These are phyloP conservation scores for Microcebus ravelobensis DNA, from an alignment of 2,113 vertebrate genomes.

Conservation along the genomic window DNA sequence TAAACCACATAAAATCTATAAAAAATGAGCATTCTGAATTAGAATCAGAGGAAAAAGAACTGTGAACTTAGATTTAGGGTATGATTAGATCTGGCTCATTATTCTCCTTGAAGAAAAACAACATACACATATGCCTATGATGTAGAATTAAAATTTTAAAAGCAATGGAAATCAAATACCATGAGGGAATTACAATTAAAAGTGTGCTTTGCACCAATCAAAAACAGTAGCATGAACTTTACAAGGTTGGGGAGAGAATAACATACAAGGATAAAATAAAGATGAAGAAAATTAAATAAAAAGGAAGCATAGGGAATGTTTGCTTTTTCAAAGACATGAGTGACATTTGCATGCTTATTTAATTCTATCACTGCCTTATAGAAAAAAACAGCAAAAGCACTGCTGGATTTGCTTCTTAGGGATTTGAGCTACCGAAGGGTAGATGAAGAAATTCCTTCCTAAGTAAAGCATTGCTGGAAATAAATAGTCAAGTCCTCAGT, in stretches of 20 bases:
- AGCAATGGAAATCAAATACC: background rate
- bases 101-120: background rate
- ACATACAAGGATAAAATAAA: background rate
- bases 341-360: background rate
- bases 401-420: background rate
- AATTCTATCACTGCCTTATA: background rate
- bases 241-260: background rate
- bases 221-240: background rate
- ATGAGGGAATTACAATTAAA: background rate
- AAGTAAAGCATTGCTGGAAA: constrained; percentile 11
- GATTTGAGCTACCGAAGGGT: background rate
- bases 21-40: background rate
- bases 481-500: background rate
- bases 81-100: background rate
- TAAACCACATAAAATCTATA: too few species aligned
- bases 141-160: constrained; percentile 18
- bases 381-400: background rate
- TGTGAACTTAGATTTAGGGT: background rate
- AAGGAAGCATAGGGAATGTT: background rate
- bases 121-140: background rate
- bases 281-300: background rate
- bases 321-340: background rate
- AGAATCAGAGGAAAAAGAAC: background rate
- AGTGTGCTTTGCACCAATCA: background rate
- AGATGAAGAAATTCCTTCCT: background rate